These are phyloP conservation scores for Linurgus olivaceus DNA, from an alignment of 2,797 vertebrate genomes.

Conservation along the genomic window DNA sequence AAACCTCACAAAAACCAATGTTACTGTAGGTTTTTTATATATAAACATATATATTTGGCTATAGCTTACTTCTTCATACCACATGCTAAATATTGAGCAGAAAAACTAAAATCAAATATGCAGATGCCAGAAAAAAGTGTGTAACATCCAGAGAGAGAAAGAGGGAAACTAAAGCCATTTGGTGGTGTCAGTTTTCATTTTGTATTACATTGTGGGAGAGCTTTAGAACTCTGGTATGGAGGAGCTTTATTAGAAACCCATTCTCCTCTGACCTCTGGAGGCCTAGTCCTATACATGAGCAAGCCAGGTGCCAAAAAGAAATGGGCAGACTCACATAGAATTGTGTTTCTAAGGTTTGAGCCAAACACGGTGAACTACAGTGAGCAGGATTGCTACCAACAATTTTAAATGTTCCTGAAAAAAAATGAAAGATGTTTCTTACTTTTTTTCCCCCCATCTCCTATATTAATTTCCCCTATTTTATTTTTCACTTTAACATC, in stretches of 20 bases:
- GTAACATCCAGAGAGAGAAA: background rate
- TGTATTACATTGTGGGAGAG: slow-evolving; percentile 18
- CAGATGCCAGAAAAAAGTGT: background rate
- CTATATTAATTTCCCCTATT: background rate
- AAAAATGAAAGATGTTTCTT: background rate
- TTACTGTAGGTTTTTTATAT: background rate
- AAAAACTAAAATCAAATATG: slow-evolving; percentile 6
- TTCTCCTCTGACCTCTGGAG: slow-evolving; percentile 46
- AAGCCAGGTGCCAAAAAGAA: slow-evolving; percentile 43
- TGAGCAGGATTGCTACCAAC: background rate
- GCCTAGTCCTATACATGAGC: background rate
- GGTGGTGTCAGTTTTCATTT: slow-evolving; percentile 9
- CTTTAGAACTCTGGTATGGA: slow-evolving; percentile 37
- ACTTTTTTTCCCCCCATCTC: background rate
- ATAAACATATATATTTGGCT: background rate
- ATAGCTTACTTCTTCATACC: slow-evolving; percentile 9
- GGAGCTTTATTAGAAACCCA: slow-evolving; percentile 45
- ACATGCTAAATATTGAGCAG: slow-evolving; percentile 1
- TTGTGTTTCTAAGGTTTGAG: background rate
- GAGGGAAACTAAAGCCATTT: slow-evolving; percentile 18
- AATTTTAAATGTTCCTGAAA: background rate
- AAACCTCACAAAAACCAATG: background rate
- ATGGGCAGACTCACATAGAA: background rate
- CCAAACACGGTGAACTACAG: background rate
- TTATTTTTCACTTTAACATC: background rate